These are phyloP conservation scores for Muntiacus reevesi DNA, from an alignment of 2,113 vertebrate species.

Conservation along the genomic window DNA sequence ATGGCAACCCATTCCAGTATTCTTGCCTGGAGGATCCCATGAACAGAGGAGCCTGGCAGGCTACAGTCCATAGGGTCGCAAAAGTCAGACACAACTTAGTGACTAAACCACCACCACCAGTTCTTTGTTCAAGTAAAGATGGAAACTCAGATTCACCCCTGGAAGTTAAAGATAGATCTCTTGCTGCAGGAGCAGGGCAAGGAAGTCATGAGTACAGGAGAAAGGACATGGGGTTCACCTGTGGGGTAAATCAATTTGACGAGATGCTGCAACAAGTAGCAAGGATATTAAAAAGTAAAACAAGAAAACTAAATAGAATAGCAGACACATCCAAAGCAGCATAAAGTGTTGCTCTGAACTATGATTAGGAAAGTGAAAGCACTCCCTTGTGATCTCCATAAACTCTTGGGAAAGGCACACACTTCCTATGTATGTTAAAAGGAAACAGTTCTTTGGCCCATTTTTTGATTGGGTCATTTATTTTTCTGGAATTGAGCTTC, in stretches of 20 bases:
- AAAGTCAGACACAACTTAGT: not conserved
- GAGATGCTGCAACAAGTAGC: not conserved
- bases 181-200: not conserved
- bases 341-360: not conserved
- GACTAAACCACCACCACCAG: not conserved
- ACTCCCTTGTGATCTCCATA: not conserved
- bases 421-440: not conserved
- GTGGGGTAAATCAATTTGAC: not conserved
- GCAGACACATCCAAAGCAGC: not conserved
- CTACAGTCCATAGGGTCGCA: not conserved
- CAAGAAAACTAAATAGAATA: not conserved
- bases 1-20: not conserved
- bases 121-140: slow-evolving; percentile 6
- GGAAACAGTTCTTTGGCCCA: too few species aligned
- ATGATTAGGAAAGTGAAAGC: not conserved
- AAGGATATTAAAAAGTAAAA: not conserved
- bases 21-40: not conserved
- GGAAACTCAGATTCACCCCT: not conserved
- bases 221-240: not conserved
- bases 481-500: too few species aligned
- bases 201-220: not conserved
- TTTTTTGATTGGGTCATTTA: too few species aligned
- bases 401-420: not conserved
- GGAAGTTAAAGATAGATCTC: not conserved
- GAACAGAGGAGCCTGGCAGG: not conserved